These are phyloP conservation scores for Drosophila robusta DNA, from an alignment of 2,888 invertebrate species.

Conservation along the genomic window DNA sequence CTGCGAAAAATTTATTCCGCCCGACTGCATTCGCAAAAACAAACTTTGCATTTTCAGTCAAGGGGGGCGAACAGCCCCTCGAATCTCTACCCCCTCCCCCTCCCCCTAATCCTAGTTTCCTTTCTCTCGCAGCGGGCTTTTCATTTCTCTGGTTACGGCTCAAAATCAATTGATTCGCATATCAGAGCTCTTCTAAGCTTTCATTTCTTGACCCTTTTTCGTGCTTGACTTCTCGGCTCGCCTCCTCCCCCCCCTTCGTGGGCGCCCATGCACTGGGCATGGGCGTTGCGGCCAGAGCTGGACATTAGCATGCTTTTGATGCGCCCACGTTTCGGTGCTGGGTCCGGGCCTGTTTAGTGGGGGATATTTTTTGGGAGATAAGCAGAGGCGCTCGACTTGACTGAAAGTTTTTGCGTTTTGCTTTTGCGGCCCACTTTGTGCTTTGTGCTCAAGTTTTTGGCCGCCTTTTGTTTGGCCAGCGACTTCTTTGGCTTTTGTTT, in stretches of 20 bases:
- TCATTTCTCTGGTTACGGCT: slow-evolving; percentile 55
- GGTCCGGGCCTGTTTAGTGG: slow-evolving; percentile 2
- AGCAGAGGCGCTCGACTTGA: slow-evolving; percentile 58
- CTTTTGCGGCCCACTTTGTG: slow-evolving; percentile 35
- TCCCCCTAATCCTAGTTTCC: neutral
- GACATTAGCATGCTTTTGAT: slow-evolving; percentile 81
- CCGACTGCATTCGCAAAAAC: slow-evolving; percentile 76
- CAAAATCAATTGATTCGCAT: slow-evolving; percentile 79
- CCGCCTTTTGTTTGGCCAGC: slow-evolving; percentile 67
- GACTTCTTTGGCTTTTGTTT: slow-evolving; percentile 76
- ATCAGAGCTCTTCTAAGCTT: slow-evolving; percentile 62
- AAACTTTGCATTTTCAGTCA: slow-evolving; percentile 57
- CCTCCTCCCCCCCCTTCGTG: slow-evolving; percentile 10
- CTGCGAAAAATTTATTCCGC: slow-evolving; percentile 76
- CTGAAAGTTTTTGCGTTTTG: slow-evolving; percentile 57
- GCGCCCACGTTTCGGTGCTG: slow-evolving; percentile 36
- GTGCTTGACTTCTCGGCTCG: slow-evolving; percentile 72
- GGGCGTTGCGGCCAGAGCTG: slow-evolving; percentile 58
- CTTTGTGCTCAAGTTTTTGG: slow-evolving; percentile 66
- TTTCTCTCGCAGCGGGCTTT: slow-evolving; percentile 4
- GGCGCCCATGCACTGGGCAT: neutral
- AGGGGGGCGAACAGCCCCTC: no score
- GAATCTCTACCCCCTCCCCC: neutral
- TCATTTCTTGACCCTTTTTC: slow-evolving; percentile 79
- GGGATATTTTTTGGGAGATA: slow-evolving; percentile 59